phyloP scores from a whole-genome alignment of 2,888 invertebrate genomes.

The Meta bourneti region DNA sequence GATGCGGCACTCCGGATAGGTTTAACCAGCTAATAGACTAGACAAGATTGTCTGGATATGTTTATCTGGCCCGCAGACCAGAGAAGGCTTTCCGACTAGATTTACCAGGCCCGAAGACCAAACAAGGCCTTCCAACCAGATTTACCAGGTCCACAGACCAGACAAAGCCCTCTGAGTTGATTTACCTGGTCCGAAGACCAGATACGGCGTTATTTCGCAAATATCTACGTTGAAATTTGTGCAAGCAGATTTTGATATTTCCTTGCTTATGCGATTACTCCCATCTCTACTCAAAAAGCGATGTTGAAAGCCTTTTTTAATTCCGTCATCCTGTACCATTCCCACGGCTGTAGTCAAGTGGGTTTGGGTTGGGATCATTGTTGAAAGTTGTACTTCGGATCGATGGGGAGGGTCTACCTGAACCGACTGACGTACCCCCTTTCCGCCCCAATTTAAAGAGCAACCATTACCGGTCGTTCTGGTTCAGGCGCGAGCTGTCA shows the following conservation, averaged over 20 bases:
- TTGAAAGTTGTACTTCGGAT: conserved; percentile 11
- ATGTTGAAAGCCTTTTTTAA: not conserved
- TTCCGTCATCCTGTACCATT: not conserved
- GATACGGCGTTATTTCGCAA: no score
- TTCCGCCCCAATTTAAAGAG: conserved; percentile 8
- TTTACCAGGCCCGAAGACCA: no score
- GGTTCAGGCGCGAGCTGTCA: conserved; percentile 14
- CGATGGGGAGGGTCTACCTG: not conserved
- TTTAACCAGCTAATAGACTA: no score
- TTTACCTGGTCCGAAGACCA: no score
- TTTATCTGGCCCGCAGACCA: no score
- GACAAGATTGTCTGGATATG: no score
- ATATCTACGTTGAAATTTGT: no score
- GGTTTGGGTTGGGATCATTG: conserved; percentile 20
- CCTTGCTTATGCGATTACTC: not conserved
- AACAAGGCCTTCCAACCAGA: no score
- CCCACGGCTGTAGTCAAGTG: not conserved
- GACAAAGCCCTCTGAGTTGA: no score
- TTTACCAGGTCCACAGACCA: no score
- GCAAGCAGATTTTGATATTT: not conserved
- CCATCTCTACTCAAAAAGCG: not conserved
- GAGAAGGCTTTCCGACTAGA: no score
- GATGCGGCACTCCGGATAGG: no score
- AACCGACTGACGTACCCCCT: not conserved
- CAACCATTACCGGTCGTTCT: conserved; percentile 14